Conservation (phyloP, 2,888 invertebrate species). For the Cantharis lateralis region DNA sequence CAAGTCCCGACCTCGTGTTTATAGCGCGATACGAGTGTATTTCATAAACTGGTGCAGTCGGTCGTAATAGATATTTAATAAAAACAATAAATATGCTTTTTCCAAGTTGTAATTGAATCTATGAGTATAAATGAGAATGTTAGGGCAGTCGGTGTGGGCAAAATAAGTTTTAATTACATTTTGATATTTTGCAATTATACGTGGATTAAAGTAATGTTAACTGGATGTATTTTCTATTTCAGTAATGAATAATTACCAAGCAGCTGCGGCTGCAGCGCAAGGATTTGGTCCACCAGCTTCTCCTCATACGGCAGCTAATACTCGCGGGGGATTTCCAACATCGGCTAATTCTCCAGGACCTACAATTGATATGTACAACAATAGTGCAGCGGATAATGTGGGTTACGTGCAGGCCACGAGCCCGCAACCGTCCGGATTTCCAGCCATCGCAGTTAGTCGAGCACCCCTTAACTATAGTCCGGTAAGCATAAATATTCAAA, state of each 20-base stretch:
- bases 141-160: neutral
- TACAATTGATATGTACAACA: conserved; percentile 91
- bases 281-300: conserved; percentile 83
- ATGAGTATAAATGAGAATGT: neutral
- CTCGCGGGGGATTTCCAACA: conserved; percentile 82
- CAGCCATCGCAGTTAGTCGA: conserved; percentile 90
- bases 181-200: neutral
- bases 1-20: no score
- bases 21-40: no score
- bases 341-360: conserved; percentile 88
- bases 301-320: conserved; percentile 71
- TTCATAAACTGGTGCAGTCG: no score
- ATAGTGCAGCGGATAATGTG: conserved; percentile 77
- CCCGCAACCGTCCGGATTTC: conserved; percentile 95
- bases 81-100: no score
- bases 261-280: conserved; percentile 75
- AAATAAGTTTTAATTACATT: neutral
- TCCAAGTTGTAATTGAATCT: neutral
- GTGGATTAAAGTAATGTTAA: neutral
- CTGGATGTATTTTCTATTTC: conserved; percentile 49
- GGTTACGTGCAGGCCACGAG: conserved; percentile 97
- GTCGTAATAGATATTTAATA: no score
- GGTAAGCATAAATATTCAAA: conserved; percentile 64
- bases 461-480: conserved; percentile 92
- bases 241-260: conserved; percentile 97